Percentiles rank a stretch among this genome's conserved stretches.
Conservation (phyloP, 2,888 invertebrate genomes). For the Dascillus cervinus region DNA sequence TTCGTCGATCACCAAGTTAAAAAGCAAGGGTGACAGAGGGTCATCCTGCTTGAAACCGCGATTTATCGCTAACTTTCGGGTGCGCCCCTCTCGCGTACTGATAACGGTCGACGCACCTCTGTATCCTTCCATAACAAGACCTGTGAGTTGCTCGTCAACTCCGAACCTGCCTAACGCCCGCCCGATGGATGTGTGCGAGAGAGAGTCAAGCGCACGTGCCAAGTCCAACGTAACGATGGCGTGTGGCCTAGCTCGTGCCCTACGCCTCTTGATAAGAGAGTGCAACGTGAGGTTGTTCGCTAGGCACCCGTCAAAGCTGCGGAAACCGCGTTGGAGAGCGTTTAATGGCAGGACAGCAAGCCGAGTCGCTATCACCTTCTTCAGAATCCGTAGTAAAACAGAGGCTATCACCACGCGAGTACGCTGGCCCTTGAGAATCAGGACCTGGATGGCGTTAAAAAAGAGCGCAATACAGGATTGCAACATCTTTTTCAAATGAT, state of each 20-base stretch:
- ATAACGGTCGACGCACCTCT: no score
- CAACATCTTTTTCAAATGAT: no score
- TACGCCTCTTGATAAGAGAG: neutral
- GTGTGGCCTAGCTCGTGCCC: neutral
- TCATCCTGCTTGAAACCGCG: slow-evolving; percentile 39
- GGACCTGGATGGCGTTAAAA: neutral
- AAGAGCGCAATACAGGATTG: neutral
- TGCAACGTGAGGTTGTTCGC: no score
- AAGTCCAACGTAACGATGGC: neutral
- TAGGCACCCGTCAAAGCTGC: neutral
- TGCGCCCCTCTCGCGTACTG: no score
- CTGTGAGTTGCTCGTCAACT: no score
- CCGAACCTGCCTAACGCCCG: no score
- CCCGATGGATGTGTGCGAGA: no score
- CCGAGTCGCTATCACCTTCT: neutral
- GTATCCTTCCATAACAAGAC: no score
- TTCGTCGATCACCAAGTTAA: slow-evolving; percentile 25
- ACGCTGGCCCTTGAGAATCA: no score
- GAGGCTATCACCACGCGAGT: neutral
- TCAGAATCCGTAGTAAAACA: neutral
- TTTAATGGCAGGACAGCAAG: neutral
- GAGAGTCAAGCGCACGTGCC: neutral
- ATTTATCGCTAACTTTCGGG: no score
- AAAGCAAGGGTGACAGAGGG: slow-evolving; percentile 26
- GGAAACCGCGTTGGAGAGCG: neutral